Evolutionary conservation across 2,113 vertebrate species (phyloP).

Genomic region (Phrynocephalus versicolor): DNA sequence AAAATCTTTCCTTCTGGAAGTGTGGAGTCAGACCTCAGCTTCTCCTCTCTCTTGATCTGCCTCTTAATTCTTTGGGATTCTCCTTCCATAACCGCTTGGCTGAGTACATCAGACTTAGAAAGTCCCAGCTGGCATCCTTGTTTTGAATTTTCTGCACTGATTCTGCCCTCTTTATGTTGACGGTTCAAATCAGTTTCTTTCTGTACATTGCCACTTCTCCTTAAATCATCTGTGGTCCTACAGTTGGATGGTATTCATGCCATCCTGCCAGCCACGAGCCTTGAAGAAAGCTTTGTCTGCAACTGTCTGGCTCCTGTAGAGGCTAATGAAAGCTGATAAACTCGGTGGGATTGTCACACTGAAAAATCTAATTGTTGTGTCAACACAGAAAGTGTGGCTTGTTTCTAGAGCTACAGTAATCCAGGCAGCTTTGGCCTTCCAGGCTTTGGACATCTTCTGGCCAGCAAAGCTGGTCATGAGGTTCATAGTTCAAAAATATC

Average conservation of each 20-base stretch:
- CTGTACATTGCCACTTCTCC: background rate
- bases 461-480: background rate
- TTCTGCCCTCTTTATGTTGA: background rate
- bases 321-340: constrained; percentile 13
- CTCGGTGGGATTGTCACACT: background rate
- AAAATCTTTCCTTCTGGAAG: background rate
- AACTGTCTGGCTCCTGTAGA: background rate
- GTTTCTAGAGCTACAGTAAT: background rate
- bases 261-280: background rate
- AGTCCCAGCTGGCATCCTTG: background rate
- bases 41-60: background rate
- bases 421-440: background rate
- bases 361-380: background rate
- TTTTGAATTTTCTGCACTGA: constrained; percentile 39
- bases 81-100: background rate
- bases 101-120: background rate
- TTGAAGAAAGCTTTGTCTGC: background rate
- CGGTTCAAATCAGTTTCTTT: background rate
- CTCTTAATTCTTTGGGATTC: background rate
- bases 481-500: background rate
- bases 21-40: background rate
- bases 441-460: too few species aligned
- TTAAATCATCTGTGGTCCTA: background rate
- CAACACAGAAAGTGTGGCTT: background rate
- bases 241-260: background rate